Conservation (phyloP, 2,888 invertebrate genomes). For the Megalurothrips usitatus region DNA sequence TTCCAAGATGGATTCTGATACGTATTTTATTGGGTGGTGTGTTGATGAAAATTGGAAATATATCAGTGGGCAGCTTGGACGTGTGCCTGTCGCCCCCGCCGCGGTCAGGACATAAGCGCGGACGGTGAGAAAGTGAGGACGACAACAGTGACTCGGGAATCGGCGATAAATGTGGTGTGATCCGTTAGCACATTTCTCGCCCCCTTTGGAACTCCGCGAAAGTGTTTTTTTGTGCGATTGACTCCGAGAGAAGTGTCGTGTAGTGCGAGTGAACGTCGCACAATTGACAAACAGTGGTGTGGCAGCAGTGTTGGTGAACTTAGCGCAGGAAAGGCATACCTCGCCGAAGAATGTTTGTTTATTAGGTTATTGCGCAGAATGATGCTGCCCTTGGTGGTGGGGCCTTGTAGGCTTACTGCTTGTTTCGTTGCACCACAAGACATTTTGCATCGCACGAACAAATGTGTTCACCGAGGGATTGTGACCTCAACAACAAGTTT, state of each 20-base stretch:
- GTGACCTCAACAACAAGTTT: background rate
- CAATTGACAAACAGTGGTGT: background rate
- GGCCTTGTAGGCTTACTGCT: background rate
- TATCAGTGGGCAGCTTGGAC: conserved; percentile 14
- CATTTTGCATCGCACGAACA: background rate
- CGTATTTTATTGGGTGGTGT: conserved; percentile 39
- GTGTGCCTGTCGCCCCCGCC: background rate
- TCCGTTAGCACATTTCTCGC: conserved; percentile 19
- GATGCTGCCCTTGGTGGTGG: conserved; percentile 15
- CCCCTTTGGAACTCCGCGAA: background rate
- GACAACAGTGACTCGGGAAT: background rate
- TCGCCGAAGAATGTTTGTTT: conserved; percentile 22
- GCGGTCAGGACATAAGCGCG: background rate
- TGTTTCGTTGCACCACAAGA: conserved; percentile 1
- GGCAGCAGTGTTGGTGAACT: conserved; percentile 17
- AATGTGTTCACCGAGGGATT: background rate
- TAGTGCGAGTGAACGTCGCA: background rate
- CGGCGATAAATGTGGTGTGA: conserved; percentile 15
- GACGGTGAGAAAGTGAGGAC: background rate
- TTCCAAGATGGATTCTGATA: conserved; percentile 43
- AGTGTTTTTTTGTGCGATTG: background rate
- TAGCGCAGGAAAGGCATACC: conserved; percentile 5
- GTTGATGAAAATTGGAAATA: conserved; percentile 34
- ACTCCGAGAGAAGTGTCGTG: background rate
- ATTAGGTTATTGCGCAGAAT: conserved; percentile 26